phyloP scores from a whole-genome alignment of 2,797 vertebrate genomes.

The Serranus cabrilla region DNA sequence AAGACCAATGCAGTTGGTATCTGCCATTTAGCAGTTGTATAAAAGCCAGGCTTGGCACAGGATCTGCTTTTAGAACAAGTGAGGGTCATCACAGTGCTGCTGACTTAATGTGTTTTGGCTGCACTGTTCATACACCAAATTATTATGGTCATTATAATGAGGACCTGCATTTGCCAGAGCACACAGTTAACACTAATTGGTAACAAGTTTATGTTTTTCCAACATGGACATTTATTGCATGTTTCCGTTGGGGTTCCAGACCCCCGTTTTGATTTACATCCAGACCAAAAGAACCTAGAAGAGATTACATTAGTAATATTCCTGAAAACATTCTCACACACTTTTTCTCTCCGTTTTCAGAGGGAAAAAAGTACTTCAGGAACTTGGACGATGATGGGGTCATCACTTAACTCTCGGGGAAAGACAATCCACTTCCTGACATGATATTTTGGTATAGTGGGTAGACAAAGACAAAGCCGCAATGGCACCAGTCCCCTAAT shows the following conservation, averaged over 20 bases:
- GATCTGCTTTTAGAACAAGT: slow-evolving; percentile 57
- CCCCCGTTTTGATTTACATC: slow-evolving; percentile 56
- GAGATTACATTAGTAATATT: slow-evolving; percentile 21
- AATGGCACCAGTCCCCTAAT: slow-evolving; percentile 72
- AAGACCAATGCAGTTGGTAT: slow-evolving; percentile 35
- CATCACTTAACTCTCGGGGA: slow-evolving; percentile 48
- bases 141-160: slow-evolving; percentile 74
- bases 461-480: slow-evolving; percentile 70
- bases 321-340: slow-evolving; percentile 21
- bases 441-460: slow-evolving; percentile 48
- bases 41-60: slow-evolving; percentile 31
- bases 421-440: slow-evolving; percentile 66
- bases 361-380: slow-evolving; percentile 21
- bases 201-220: slow-evolving; percentile 78
- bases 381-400: slow-evolving; percentile 53
- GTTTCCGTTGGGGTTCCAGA: slow-evolving; percentile 51
- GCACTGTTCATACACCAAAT: slow-evolving; percentile 65
- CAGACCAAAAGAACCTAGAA: slow-evolving; percentile 47
- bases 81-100: slow-evolving; percentile 55
- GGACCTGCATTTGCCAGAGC: slow-evolving; percentile 66
- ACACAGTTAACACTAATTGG: slow-evolving; percentile 76
- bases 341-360: slow-evolving; percentile 8
- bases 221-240: slow-evolving; percentile 62
- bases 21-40: slow-evolving; percentile 37
- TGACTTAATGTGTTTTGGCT: slow-evolving; percentile 69